Conservation (phyloP, 2,113 vertebrate genomes). For the Chaetorhynchus papuensis region DNA sequence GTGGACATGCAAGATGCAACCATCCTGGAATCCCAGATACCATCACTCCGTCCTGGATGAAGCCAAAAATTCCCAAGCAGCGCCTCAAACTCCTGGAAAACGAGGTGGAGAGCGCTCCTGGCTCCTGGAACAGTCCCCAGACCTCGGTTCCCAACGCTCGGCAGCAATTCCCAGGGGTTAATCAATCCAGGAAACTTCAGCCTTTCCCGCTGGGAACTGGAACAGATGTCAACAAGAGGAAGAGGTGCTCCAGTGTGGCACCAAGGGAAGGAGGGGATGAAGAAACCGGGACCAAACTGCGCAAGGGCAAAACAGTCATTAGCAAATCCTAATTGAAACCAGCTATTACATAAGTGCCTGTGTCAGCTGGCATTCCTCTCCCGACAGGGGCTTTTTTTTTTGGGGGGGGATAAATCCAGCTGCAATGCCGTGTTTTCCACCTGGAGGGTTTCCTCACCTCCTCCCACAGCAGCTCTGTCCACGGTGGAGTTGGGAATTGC, state of each 20-base stretch:
- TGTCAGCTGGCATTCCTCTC: not conserved
- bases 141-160: accelerated
- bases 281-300: slow-evolving; percentile 18
- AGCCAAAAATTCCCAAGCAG: not conserved
- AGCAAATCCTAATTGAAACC: slow-evolving; percentile 26
- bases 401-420: not conserved
- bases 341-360: not conserved
- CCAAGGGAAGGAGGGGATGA: slow-evolving; percentile 1
- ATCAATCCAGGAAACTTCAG: not conserved
- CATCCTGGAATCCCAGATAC: not conserved
- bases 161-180: not conserved
- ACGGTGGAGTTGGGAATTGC: accelerated
- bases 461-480: no score
- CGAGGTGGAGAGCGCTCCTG: not conserved
- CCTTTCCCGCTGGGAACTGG: not conserved
- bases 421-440: not conserved
- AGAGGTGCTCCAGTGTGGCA: not conserved
- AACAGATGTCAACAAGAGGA: slow-evolving; percentile 14
- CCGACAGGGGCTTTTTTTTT: not conserved
- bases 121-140: not conserved
- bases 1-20: not conserved
- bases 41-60: not conserved
- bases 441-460: not conserved
- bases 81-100: not conserved
- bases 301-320: slow-evolving; percentile 50